Conservation (phyloP, 2,113 vertebrate genomes). For the Microcebus ravelobensis region DNA sequence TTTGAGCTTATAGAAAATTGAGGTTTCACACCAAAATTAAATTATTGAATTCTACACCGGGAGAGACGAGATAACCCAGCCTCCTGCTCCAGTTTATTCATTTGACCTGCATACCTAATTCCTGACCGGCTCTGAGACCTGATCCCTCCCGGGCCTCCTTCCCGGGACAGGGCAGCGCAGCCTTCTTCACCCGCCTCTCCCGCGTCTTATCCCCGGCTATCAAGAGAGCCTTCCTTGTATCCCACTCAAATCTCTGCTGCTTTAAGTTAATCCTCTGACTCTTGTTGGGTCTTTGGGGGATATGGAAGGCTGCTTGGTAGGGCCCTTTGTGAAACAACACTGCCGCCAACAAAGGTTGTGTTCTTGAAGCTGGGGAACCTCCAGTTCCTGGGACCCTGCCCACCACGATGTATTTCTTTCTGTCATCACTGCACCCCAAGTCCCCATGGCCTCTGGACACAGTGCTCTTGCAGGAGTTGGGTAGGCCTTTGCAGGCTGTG, state of each 20-base stretch:
- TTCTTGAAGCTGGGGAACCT: neutral
- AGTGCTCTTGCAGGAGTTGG: neutral
- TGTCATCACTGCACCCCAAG: no score
- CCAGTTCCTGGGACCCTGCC: neutral
- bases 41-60: neutral
- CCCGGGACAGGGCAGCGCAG: neutral
- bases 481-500: neutral
- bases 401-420: neutral
- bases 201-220: neutral
- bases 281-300: neutral
- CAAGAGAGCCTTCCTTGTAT: neutral
- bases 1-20: conserved; percentile 29
- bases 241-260: conserved; percentile 38
- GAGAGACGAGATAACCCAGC: neutral
- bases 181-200: neutral
- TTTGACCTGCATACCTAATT: neutral
- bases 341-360: fast-evolving
- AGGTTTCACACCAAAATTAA: conserved; percentile 16
- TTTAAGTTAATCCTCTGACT: conserved; percentile 20
- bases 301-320: neutral
- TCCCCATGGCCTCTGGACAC: neutral
- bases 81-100: neutral
- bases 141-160: neutral
- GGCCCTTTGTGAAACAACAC: neutral
- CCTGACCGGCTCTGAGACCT: neutral